Base-by-base conservation (phyloP, 1,140 invertebrate genomes). In the Agrilus planipennis region DNA sequence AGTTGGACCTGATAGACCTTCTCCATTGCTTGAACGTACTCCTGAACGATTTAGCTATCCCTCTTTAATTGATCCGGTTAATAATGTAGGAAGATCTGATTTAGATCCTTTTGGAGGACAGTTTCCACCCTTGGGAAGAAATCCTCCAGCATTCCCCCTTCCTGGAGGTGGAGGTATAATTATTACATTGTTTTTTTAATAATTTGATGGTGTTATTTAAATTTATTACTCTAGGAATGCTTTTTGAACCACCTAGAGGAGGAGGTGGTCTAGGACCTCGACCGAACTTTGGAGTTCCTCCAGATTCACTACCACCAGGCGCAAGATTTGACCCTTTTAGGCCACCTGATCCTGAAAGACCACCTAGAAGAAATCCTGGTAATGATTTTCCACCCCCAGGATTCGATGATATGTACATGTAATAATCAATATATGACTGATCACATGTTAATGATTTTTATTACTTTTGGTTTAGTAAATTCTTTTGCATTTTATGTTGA, bases 261-360 rank as follows among this genome's bases (percentile, higher is more conserved):
- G 29, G 30, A 20, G 37, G 9, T 27, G 21, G 19, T 18, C 41
- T 34, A 38, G 41, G 10, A 22, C 7, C 15, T 5, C 12, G 34
- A 22, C 15, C 9, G 19, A 46, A 42, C 29, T n/a, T 44, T 4
- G 57, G 57, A 4, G 34, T 60, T 11, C 52, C 58, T 6, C 58
- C 55, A 5, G 79, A 79, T 17, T 67, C 78, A 18, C 65, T 84
- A 12, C 81, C 81, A 18, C 81, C 81, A 1, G 76, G 79, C 21
- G 83, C 85, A 7, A 70, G 84, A 50, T 89, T 85, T 60, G 84
- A 89, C 67, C 85, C 84, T 0, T 83, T 87, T 58, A 76, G 76
- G 3, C 84, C 84, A 7, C 73, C 76, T 5, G 73, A 70, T 16
- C 48, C 57, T 29, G 58, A 63, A 19, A 34, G 46, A 17, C 60